These are phyloP conservation scores for Rhombomys opimus DNA, from an alignment of 2,113 vertebrate species.

Conservation along the genomic window DNA sequence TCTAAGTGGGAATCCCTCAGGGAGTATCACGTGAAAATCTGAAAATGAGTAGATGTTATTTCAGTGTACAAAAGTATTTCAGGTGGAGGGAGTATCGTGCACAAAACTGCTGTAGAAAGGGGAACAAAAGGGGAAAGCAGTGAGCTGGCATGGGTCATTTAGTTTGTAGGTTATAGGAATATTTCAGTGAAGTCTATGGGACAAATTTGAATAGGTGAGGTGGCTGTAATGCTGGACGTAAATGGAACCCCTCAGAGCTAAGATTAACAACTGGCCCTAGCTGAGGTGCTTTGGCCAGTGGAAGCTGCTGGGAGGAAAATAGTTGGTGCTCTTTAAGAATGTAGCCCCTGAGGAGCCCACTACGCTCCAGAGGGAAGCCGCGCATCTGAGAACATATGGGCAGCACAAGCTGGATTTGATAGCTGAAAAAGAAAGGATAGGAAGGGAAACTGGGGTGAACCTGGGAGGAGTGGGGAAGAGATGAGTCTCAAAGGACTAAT, in stretches of 20 bases:
- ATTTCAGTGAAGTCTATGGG: background rate
- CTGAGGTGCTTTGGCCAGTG: background rate
- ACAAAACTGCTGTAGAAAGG: background rate
- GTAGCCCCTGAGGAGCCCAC: background rate
- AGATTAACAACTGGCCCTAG: background rate
- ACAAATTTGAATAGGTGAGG: background rate
- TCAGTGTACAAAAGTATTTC: background rate
- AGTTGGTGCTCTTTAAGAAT: background rate
- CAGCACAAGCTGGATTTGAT: background rate
- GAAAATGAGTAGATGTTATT: background rate
- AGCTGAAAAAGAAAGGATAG: background rate
- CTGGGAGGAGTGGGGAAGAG: background rate
- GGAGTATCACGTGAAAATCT: background rate
- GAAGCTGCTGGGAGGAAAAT: background rate
- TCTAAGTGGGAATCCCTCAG: constrained; percentile 13
- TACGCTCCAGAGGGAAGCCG: background rate
- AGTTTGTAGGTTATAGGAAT: background rate
- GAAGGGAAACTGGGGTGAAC: background rate
- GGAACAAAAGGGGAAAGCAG: background rate
- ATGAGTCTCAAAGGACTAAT: background rate
- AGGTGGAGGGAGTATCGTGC: background rate
- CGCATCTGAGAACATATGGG: background rate
- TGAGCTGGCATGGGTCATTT: background rate
- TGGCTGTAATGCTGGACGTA: background rate
- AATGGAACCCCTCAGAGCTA: background rate